These are phyloP conservation scores for Lycocorax pyrrhopterus DNA, from an alignment of 2,113 vertebrate genomes.

Conservation along the genomic window DNA sequence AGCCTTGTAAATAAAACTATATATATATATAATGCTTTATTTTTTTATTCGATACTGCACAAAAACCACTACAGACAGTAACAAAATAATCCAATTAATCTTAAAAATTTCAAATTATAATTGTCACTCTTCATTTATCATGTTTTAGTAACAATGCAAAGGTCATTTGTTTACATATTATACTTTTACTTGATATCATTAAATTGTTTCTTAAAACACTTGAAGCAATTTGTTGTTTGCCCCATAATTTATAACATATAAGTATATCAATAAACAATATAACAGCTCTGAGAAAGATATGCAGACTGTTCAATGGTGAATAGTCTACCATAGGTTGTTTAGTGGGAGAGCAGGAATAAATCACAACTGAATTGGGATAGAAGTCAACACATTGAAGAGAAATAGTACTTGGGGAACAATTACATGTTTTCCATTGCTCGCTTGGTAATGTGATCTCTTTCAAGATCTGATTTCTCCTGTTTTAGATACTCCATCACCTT, in stretches of 20 bases:
- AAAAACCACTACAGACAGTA: conserved; percentile 81
- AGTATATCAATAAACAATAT: conserved; percentile 72
- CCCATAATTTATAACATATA: conserved; percentile 70
- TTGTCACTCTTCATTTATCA: conserved; percentile 58
- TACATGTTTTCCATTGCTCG: conserved; percentile 80
- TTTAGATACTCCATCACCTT: conserved; percentile 88
- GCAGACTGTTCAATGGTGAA: conserved; percentile 59
- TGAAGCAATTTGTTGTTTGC: conserved; percentile 62
- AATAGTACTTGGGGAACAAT: conserved; percentile 21
- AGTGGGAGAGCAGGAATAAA: conserved; percentile 54
- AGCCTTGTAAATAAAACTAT: conserved; percentile 81
- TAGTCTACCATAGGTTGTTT: conserved; percentile 43
- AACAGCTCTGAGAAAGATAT: conserved; percentile 69
- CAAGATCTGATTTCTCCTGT: conserved; percentile 81
- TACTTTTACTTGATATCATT: conserved; percentile 59
- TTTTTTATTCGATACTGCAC: conserved; percentile 76
- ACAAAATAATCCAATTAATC: conserved; percentile 82
- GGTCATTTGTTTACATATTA: conserved; percentile 50
- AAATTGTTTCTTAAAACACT: conserved; percentile 71
- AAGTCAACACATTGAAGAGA: conserved; percentile 71
- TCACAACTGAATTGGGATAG: conserved; percentile 65
- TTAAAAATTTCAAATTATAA: conserved; percentile 74
- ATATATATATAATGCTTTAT: conserved; percentile 79
- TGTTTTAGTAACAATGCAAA: conserved; percentile 61
- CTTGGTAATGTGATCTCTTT: conserved; percentile 80